Conservation (phyloP, 2,888 invertebrate genomes). For the Anthophora plumipes region DNA sequence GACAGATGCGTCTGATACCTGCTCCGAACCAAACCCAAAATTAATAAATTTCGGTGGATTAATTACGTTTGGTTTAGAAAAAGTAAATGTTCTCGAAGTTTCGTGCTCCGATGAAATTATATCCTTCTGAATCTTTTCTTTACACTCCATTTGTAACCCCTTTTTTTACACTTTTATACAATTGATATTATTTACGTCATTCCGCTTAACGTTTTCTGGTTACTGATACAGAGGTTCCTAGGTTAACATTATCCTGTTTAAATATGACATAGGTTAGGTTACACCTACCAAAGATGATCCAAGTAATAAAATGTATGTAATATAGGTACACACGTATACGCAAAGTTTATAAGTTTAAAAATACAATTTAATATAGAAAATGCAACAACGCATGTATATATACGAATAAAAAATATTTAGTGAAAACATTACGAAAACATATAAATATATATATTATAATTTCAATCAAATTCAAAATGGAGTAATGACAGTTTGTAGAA, state of each 20-base stretch:
- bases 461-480: background rate
- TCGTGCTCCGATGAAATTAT: conserved; percentile 6
- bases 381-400: background rate
- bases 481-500: background rate
- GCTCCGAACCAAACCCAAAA: conserved; percentile 52
- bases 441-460: background rate
- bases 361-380: background rate
- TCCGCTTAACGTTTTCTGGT: background rate
- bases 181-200: conserved; percentile 1
- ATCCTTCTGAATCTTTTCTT: conserved; percentile 4
- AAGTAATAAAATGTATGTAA: background rate
- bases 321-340: no score
- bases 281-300: background rate
- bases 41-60: conserved; percentile 60
- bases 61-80: conserved; percentile 71
- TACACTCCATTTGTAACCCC: conserved; percentile 26
- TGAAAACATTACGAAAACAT: background rate
- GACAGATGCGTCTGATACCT: conserved; percentile 40
- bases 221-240: background rate
- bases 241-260: background rate
- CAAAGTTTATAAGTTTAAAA: background rate
- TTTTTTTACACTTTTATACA: background rate
- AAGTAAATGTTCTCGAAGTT: conserved; percentile 63
- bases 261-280: background rate
- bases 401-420: background rate